A percentile compares a stretch with the other conserved stretches of the same genome.
Conservation (phyloP, 2,113 vertebrate species). For the Muntiacus reevesi region DNA sequence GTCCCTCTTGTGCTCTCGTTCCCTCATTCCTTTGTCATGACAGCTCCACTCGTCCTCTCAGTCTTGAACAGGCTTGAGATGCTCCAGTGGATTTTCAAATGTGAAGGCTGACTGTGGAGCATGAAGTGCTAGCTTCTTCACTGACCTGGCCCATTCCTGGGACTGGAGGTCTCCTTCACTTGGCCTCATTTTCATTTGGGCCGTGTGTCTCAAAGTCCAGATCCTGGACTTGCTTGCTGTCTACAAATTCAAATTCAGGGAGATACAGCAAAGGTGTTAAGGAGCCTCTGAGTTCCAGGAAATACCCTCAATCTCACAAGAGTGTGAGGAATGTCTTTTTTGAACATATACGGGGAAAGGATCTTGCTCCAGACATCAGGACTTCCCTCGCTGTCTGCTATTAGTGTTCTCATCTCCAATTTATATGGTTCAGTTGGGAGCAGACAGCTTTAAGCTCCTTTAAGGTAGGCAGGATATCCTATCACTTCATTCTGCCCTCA, state of each 20-base stretch:
- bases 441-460: not conserved
- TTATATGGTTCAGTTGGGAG: not conserved
- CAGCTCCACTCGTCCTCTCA: not conserved
- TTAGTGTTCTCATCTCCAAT: not conserved
- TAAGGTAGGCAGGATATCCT: not conserved
- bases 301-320: not conserved
- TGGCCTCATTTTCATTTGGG: not conserved
- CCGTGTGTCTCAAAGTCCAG: not conserved
- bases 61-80: not conserved
- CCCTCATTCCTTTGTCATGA: not conserved
- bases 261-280: not conserved
- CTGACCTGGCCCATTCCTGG: not conserved
- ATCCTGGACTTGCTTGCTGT: not conserved
- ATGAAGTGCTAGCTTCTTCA: not conserved
- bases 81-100: not conserved
- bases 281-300: not conserved
- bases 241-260: not conserved
- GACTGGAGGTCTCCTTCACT: not conserved
- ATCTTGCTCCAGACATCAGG: not conserved
- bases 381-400: not conserved
- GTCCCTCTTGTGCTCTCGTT: not conserved
- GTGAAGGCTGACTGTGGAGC: not conserved
- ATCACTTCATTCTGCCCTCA: not conserved
- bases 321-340: not conserved
- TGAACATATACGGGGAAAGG: not conserved